Evolutionary conservation across 2,113 vertebrate genomes (phyloP), one percentile per base, ranked within the genome.

Genomic region (Laticauda laticaudata): DNA sequence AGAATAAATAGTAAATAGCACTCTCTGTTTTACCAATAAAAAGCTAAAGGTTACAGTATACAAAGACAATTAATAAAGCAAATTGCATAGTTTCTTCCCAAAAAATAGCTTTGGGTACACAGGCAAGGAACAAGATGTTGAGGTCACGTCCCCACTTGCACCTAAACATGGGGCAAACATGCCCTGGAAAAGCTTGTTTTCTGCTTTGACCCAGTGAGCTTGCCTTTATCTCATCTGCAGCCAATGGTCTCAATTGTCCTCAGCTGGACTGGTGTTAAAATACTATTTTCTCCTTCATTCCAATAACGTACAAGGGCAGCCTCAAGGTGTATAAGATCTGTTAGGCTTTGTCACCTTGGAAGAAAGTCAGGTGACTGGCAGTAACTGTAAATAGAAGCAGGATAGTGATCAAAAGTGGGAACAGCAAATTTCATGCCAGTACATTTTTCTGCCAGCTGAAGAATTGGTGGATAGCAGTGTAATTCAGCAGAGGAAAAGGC

Each of bases 1-100:
- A 88, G 24, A 59, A n/a, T 18, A 3, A 59, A n/a, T 18, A 3
- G n/a, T 48, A 43, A 81, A 81, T 43, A 39, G 75, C 18, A 7
- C 8, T 81, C 7, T 81, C 34, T 81, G 20, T 81, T 81, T 81
- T 81, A 43, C 34, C n/a, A 94, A 94, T 92, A 3, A 90, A 91
- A 92, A 92, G 90, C 23, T 7, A 21, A 88, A 57, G 56, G 89
- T 10, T 91, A 95, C 94, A 94, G 92, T 12, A 54, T 51, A 90
- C 87, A 55, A 53, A 14, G 26, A 23, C 43, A 55, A 81, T 43
- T 81, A 81, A 81, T 81, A 55, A n/a, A 92, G 29, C 26, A 48
- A 61, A 51, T 29, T 21, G 56, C 34, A 21, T 1, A 39, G 85
- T 34, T 14, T 55, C 51, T 9, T 64, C 57, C 45, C 24, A 45